Conservation (phyloP, 2,888 invertebrate genomes). For the Geophilus truncorum region DNA sequence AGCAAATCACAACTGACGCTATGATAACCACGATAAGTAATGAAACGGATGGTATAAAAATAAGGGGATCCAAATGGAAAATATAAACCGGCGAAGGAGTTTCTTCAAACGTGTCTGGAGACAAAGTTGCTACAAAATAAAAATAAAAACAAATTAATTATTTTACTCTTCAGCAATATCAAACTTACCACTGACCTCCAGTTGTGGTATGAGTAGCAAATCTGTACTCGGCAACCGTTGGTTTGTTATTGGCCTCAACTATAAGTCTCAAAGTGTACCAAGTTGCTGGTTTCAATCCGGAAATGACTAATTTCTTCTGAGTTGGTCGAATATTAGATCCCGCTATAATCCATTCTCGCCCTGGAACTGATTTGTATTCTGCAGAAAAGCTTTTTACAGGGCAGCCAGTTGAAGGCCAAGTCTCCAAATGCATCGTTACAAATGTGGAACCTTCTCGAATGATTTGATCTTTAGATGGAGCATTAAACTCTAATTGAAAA, state of each 20-base stretch:
- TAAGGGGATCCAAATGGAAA: slow-evolving; percentile 1
- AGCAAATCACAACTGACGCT: slow-evolving; percentile 21
- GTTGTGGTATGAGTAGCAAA: slow-evolving; percentile 28
- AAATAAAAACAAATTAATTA: too few species aligned
- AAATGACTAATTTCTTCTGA: slow-evolving; percentile 25
- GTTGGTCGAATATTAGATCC: slow-evolving; percentile 13
- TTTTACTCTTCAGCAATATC: too few species aligned
- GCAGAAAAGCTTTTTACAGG: slow-evolving; percentile 18
- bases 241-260: not conserved
- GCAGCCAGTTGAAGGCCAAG: slow-evolving; percentile 33
- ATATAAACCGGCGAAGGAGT: not conserved
- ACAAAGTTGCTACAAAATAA: not conserved
- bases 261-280: slow-evolving; percentile 14
- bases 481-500: not conserved
- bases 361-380: not conserved
- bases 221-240: not conserved
- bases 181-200: too few species aligned
- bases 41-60: slow-evolving; percentile 4
- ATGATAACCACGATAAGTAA: slow-evolving; percentile 23
- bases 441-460: slow-evolving; percentile 35
- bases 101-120: slow-evolving; percentile 21
- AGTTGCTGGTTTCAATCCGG: slow-evolving; percentile 17
- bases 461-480: slow-evolving; percentile 31
- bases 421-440: slow-evolving; percentile 35
- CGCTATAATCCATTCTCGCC: slow-evolving; percentile 1